These are phyloP conservation scores for Callorhinus ursinus DNA, from an alignment of 2,113 vertebrate species.

Conservation along the genomic window DNA sequence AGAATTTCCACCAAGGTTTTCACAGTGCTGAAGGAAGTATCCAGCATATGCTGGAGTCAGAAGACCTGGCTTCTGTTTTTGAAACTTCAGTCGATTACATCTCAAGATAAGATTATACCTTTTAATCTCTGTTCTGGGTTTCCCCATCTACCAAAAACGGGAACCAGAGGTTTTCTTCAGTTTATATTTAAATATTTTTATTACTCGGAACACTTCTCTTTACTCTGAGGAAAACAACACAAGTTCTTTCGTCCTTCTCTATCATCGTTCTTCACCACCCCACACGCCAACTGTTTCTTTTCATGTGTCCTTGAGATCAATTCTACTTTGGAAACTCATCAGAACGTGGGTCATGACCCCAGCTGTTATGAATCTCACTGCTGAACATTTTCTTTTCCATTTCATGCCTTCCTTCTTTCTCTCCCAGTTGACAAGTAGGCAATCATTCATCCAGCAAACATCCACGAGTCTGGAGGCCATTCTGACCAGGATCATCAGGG, in stretches of 20 bases:
- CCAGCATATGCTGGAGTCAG: background rate
- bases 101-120: background rate
- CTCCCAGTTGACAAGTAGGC: background rate
- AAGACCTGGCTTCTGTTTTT: background rate
- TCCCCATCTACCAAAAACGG: constrained; percentile 53
- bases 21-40: background rate
- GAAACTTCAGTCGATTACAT: background rate
- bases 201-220: constrained; percentile 55
- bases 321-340: background rate
- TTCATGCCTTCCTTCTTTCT: background rate
- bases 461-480: background rate
- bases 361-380: background rate
- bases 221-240: background rate
- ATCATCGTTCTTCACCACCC: background rate
- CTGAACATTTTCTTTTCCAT: background rate
- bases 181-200: constrained; percentile 55
- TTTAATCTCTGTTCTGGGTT: constrained; percentile 56
- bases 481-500: background rate
- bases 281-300: background rate
- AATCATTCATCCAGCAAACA: background rate
- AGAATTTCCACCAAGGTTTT: background rate
- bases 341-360: background rate
- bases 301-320: constrained; percentile 30
- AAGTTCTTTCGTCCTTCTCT: background rate
- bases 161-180: constrained; percentile 60